Evolutionary conservation across 2,888 invertebrate species (phyloP).

Genomic region (Cosmorhoe ocellata): DNA sequence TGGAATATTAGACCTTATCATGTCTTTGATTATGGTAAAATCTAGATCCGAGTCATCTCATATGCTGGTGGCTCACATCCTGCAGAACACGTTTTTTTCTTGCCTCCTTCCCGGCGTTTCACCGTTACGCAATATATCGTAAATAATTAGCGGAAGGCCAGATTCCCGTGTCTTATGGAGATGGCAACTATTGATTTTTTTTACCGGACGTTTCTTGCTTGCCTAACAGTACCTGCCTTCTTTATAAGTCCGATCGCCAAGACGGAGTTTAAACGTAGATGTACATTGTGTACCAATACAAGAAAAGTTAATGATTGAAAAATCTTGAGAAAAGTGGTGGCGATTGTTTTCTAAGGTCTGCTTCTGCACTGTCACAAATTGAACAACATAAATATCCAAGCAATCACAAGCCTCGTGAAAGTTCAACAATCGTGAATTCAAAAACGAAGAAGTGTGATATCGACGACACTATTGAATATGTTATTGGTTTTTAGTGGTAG

Average conservation of each 20-base stretch:
- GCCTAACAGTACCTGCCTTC: constrained; percentile 59
- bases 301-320: constrained; percentile 36
- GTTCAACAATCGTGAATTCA: constrained; percentile 9
- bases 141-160: constrained; percentile 82
- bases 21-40: constrained; percentile 47
- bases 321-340: constrained; percentile 24
- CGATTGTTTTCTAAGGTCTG: constrained; percentile 11
- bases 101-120: constrained; percentile 79
- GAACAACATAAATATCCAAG: not conserved
- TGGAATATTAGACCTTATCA: constrained; percentile 55
- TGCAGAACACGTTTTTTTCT: constrained; percentile 77
- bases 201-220: constrained; percentile 67
- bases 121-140: constrained; percentile 82
- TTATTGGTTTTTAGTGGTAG: constrained; percentile 46
- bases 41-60: constrained; percentile 46
- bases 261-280: constrained; percentile 37
- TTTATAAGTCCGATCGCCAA: constrained; percentile 47
- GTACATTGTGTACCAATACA: constrained; percentile 11
- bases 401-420: constrained; percentile 1
- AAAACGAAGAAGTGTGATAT: too few species aligned
- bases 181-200: constrained; percentile 73
- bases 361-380: too few species aligned
- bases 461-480: constrained; percentile 49
- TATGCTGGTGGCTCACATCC: constrained; percentile 67
- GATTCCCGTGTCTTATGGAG: constrained; percentile 82